Conservation (phyloP, 1,140 invertebrate genomes). For the Cotesia glomerata region DNA sequence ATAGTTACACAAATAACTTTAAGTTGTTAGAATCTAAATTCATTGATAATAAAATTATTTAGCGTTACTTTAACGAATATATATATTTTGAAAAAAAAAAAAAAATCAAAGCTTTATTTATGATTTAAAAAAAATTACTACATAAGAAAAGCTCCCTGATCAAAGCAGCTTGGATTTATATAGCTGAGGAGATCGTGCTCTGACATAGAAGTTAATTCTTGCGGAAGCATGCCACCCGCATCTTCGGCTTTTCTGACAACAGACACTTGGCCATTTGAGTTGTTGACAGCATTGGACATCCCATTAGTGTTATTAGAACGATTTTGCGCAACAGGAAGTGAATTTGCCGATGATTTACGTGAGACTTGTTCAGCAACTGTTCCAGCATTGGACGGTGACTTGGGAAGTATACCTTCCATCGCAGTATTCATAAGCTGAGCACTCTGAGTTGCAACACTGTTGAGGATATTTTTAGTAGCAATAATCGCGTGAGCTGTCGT, state of each 20-base stretch:
- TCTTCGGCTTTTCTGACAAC: conserved; percentile 55
- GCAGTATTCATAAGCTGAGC: conserved; percentile 59
- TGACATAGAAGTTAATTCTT: conserved; percentile 80
- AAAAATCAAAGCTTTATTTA: too few species aligned
- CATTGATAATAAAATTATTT: too few species aligned
- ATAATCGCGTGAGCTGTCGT: conserved; percentile 61
- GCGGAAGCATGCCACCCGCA: conserved; percentile 65
- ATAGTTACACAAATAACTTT: background rate
- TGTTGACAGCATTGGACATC: conserved; percentile 42
- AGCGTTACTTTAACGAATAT: too few species aligned
- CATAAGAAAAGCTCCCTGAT: conserved; percentile 64
- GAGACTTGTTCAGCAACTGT: conserved; percentile 57
- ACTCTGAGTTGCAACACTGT: conserved; percentile 59
- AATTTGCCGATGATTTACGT: conserved; percentile 48
- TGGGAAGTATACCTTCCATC: conserved; percentile 59
- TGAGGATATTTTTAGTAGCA: conserved; percentile 60
- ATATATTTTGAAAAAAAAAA: too few species aligned
- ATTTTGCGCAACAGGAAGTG: conserved; percentile 42
- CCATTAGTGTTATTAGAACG: conserved; percentile 43
- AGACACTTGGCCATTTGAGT: conserved; percentile 30
- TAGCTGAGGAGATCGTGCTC: conserved; percentile 84
- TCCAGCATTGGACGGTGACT: conserved; percentile 51
- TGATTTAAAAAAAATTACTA: conserved; percentile 30
- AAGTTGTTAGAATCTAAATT: background rate
- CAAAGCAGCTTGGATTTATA: conserved; percentile 86